Conservation (phyloP, 2,797 vertebrate species). For the Phrynocephalus forsythii region DNA sequence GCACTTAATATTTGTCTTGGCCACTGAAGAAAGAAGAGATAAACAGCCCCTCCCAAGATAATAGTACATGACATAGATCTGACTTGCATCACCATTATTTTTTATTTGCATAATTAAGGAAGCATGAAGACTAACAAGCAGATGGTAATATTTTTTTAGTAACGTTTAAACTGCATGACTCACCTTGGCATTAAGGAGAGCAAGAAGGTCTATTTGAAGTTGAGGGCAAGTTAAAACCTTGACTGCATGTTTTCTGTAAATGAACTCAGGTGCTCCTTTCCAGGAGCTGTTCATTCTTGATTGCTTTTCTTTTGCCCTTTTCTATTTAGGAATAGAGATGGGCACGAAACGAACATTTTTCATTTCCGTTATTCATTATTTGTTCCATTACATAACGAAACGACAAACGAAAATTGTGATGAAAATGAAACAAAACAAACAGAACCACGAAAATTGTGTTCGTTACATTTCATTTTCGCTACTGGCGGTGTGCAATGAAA, state of each 20-base stretch:
- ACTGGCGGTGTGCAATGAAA: too few relatives aligned
- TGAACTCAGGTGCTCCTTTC: conserved; percentile 33
- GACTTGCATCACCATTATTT: not conserved
- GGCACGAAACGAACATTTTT: too few relatives aligned
- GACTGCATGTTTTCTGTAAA: conserved; percentile 32
- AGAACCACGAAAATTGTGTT: too few relatives aligned
- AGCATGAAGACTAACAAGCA: conserved; percentile 24
- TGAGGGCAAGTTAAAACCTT: conserved; percentile 42
- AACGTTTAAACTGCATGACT: conserved; percentile 51
- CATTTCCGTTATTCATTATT: too few relatives aligned
- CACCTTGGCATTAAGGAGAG: conserved; percentile 18
- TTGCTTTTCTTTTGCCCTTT: not conserved
- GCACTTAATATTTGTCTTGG: not conserved
- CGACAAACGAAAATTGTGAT: too few relatives aligned
- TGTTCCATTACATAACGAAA: too few relatives aligned
- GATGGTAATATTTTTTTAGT: conserved; percentile 31
- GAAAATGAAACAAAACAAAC: too few relatives aligned
- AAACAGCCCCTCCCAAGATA: not conserved
- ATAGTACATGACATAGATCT: conserved; percentile 19
- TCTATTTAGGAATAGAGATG: not conserved
- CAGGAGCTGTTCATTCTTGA: conserved; percentile 40
- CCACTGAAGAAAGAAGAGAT: not conserved
- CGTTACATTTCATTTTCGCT: too few relatives aligned
- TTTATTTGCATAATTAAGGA: conserved; percentile 30
- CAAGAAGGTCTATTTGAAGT: conserved; percentile 23